Evolutionary conservation across 1,140 invertebrate genomes (phyloP).

Genomic region (Muscidifurax raptorellus): DNA sequence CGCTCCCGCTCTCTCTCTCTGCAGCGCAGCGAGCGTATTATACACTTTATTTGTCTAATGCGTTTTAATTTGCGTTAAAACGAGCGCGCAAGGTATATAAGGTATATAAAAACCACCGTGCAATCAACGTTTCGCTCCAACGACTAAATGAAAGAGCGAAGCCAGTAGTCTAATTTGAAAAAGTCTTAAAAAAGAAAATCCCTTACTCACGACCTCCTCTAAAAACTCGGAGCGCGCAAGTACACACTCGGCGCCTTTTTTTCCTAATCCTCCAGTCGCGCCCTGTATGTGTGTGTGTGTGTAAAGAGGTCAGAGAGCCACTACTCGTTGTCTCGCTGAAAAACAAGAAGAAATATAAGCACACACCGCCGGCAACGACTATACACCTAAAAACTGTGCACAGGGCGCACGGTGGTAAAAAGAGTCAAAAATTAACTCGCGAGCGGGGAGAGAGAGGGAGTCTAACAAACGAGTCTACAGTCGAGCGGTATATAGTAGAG

Average conservation of each 20-base stretch:
- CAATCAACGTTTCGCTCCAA: background rate
- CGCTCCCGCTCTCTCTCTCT: too few relatives aligned
- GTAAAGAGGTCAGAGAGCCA: background rate
- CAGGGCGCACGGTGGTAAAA: background rate
- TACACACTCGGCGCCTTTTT: slow-evolving; percentile 5
- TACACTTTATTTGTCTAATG: background rate
- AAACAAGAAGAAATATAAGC: background rate
- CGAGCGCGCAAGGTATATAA: background rate
- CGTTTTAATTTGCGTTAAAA: background rate
- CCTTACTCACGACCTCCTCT: background rate
- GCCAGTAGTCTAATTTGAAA: background rate
- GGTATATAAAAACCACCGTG: background rate
- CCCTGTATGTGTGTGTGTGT: too few relatives aligned
- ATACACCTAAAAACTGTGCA: too few relatives aligned
- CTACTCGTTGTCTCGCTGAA: background rate
- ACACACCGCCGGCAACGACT: background rate
- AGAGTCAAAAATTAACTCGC: slow-evolving; percentile 29
- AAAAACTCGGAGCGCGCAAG: background rate
- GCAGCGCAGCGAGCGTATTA: too few relatives aligned
- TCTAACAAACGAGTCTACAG: slow-evolving; percentile 1
- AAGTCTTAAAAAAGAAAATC: background rate
- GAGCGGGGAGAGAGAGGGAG: background rate
- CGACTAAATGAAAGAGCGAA: background rate
- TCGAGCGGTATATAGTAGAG: background rate
- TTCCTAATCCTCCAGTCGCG: background rate